Percentiles rank a stretch among this genome's conserved stretches.
These are phyloP conservation scores for Aphis gossypii DNA, from an alignment of 1,140 invertebrate genomes.

Conservation along the genomic window DNA sequence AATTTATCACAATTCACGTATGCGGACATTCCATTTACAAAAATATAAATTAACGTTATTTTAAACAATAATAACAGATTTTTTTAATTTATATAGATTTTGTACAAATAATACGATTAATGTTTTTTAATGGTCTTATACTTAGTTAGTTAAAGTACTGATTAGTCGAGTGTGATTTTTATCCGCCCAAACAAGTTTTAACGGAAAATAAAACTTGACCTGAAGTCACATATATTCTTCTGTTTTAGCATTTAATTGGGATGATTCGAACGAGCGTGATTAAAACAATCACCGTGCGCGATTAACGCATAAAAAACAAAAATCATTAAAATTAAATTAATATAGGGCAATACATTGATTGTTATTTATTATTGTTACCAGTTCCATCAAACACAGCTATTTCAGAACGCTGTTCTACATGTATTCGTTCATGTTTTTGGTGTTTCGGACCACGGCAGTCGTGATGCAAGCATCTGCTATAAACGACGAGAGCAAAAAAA, in stretches of 20 bases:
- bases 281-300: neutral
- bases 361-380: constrained; percentile 43
- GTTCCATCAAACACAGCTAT: constrained; percentile 61
- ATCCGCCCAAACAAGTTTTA: neutral
- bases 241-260: neutral
- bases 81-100: too few relatives aligned
- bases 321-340: neutral
- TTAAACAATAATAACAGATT: too few relatives aligned
- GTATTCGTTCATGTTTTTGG: constrained; percentile 62
- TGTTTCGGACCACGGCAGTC: constrained; percentile 61
- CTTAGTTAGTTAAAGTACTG: too few relatives aligned
- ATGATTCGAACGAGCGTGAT: neutral
- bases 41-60: too few relatives aligned
- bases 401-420: constrained; percentile 61
- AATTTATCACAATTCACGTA: too few relatives aligned
- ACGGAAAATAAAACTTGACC: neutral
- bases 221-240: neutral
- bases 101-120: too few relatives aligned
- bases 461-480: constrained; percentile 61
- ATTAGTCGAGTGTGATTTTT: too few relatives aligned
- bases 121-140: too few relatives aligned
- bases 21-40: too few relatives aligned
- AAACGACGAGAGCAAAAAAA: constrained; percentile 61
- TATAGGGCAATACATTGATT: neutral
- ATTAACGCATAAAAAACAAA: neutral